A percentile compares a stretch with the other conserved stretches of the same genome.
Conservation (phyloP, 2,113 vertebrate genomes). For the Mesoclemmys tuberculata region DNA sequence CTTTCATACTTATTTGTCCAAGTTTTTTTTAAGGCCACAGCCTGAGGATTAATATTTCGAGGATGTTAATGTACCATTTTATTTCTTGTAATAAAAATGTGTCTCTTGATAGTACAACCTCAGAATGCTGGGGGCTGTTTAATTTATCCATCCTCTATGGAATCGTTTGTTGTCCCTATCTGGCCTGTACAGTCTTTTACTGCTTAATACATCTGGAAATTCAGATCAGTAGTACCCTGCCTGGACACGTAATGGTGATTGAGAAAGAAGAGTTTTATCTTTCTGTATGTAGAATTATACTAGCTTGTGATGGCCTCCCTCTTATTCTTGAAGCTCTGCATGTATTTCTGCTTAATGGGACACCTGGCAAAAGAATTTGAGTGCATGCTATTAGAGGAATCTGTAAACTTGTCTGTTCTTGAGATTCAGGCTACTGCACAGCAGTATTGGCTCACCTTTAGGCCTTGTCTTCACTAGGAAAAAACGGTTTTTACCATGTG, state of each 20-base stretch:
- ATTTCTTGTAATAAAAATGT: background rate
- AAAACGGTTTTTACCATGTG: background rate
- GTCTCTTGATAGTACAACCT: background rate
- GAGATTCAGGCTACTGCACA: background rate
- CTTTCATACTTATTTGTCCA: background rate
- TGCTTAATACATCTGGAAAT: background rate
- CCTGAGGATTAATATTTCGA: background rate
- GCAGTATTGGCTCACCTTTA: background rate
- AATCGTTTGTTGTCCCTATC: background rate
- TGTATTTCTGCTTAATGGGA: background rate
- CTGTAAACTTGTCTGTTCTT: background rate
- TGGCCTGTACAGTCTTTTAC: background rate
- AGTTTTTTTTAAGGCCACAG: background rate
- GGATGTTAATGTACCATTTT: background rate
- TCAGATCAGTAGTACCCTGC: background rate
- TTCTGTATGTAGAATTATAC: fast-evolving
- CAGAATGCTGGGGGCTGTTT: background rate
- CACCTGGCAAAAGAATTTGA: background rate
- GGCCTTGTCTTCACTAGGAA: background rate
- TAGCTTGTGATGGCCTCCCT: fast-evolving
- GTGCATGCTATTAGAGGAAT: background rate
- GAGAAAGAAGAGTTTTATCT: background rate
- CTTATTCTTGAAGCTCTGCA: background rate
- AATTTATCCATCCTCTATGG: background rate
- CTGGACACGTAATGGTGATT: fast-evolving